These are phyloP conservation scores for Chloroceryle amazona DNA, from an alignment of 2,797 vertebrate species.

Conservation along the genomic window DNA sequence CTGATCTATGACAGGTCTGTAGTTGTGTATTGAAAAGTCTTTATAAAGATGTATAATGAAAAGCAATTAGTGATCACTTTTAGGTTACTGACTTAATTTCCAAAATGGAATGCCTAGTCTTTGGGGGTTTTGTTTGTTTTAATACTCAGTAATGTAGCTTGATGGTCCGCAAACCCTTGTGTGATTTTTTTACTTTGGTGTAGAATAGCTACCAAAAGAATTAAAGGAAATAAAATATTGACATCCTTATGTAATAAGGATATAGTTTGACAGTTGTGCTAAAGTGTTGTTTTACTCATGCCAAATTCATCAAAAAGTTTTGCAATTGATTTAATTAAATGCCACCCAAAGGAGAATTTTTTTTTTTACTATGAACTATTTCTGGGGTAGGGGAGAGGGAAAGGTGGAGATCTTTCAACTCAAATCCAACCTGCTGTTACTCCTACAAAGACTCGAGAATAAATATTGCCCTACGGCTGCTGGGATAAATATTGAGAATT, in stretches of 20 bases:
- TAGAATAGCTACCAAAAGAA: background rate
- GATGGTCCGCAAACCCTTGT: background rate
- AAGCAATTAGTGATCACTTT: background rate
- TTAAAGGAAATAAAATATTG: background rate
- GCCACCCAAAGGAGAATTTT: background rate
- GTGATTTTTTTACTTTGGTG: background rate
- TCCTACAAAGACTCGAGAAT: background rate
- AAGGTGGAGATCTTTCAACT: background rate
- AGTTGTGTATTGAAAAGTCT: background rate
- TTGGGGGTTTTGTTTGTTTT: background rate
- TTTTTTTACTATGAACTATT: background rate
- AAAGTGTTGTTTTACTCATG: background rate
- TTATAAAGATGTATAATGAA: background rate
- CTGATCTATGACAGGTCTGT: constrained; percentile 20
- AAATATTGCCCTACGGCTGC: background rate
- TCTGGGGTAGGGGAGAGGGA: background rate
- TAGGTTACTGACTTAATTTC: background rate
- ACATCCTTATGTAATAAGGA: background rate
- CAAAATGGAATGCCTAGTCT: background rate
- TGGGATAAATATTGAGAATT: background rate
- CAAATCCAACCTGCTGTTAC: background rate
- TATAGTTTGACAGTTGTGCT: background rate
- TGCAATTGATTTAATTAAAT: background rate
- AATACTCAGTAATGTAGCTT: background rate
- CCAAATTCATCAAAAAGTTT: background rate